Percentiles rank a stretch among this genome's conserved stretches.
These are phyloP conservation scores for Holacanthella duospinosa DNA, from an alignment of 2,888 invertebrate genomes.

Conservation along the genomic window DNA sequence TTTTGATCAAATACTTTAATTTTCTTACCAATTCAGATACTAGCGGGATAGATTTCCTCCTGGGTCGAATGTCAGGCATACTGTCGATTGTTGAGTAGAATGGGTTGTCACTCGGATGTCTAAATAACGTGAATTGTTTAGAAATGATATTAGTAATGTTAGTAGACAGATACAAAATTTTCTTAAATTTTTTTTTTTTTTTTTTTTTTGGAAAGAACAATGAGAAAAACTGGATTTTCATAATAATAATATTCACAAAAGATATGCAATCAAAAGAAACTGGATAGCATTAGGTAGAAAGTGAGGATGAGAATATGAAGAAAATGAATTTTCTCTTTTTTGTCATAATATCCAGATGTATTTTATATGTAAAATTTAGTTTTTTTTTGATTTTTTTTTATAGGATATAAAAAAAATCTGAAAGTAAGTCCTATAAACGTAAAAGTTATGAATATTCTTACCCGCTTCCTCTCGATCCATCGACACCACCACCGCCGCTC, in stretches of 20 bases:
- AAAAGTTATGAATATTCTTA: slow-evolving; percentile 43
- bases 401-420: too few species aligned
- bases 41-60: slow-evolving; percentile 92
- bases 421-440: too few species aligned
- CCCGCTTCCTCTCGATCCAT: slow-evolving; percentile 71
- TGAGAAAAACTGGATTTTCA: too few species aligned
- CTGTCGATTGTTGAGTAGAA: slow-evolving; percentile 99
- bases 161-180: too few species aligned
- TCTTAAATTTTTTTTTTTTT: too few species aligned
- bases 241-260: background rate
- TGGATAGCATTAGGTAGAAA: background rate
- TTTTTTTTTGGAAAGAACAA: too few species aligned
- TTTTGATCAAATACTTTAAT: too few species aligned
- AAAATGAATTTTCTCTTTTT: background rate
- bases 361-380: background rate
- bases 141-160: slow-evolving; percentile 10
- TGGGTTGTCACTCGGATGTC: slow-evolving; percentile 88
- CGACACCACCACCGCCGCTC: slow-evolving; percentile 74
- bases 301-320: background rate
- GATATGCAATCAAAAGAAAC: slow-evolving; percentile 3
- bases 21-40: slow-evolving; percentile 94
- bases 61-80: slow-evolving; percentile 95
- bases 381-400: background rate
- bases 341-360: background rate
- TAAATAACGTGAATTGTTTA: slow-evolving; percentile 38